phyloP scores from a whole-genome alignment of 2,797 vertebrate genomes.

The Gymnoscopelus microlampas region DNA sequence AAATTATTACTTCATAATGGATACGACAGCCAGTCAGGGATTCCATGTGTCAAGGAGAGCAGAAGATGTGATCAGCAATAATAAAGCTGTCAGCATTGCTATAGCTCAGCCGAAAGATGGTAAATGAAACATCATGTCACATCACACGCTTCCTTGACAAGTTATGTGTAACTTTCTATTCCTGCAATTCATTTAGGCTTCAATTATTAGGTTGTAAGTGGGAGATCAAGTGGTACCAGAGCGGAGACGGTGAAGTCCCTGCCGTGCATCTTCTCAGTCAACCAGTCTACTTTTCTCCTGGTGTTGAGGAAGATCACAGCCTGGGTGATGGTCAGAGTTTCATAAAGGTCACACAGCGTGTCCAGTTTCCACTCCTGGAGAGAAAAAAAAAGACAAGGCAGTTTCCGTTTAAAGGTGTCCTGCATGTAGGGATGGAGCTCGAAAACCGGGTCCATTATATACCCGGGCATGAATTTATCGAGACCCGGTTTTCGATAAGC shows the following conservation, averaged over 20 bases:
- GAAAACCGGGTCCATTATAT: too few species aligned
- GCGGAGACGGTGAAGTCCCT: constrained; percentile 98
- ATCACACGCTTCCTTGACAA: constrained; percentile 54
- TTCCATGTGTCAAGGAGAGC: too few species aligned
- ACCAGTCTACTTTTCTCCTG: constrained; percentile 98
- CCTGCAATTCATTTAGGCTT: too few species aligned
- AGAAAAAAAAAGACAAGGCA: neutral
- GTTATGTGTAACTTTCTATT: too few species aligned
- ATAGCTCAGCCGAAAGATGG: constrained; percentile 86
- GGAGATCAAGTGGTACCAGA: constrained; percentile 83
- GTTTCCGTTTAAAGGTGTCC: too few species aligned
- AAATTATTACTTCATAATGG: too few species aligned
- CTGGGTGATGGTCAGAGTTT: constrained; percentile 98
- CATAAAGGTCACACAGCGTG: constrained; percentile 96
- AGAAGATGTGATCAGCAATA: constrained; percentile 73
- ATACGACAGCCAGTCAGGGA: too few species aligned
- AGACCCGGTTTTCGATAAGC: too few species aligned
- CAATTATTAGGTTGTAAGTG: too few species aligned
- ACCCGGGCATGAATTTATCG: too few species aligned
- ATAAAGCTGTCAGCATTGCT: constrained; percentile 76
- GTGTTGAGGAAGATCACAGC: constrained; percentile 99
- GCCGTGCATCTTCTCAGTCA: constrained; percentile 98
- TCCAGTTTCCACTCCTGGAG: constrained; percentile 97
- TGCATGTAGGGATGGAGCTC: too few species aligned
- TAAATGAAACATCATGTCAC: constrained; percentile 77